Percentiles rank a stretch among this genome's conserved stretches.
Conservation (phyloP, 2,888 invertebrate genomes). For the Protonemura montana region DNA sequence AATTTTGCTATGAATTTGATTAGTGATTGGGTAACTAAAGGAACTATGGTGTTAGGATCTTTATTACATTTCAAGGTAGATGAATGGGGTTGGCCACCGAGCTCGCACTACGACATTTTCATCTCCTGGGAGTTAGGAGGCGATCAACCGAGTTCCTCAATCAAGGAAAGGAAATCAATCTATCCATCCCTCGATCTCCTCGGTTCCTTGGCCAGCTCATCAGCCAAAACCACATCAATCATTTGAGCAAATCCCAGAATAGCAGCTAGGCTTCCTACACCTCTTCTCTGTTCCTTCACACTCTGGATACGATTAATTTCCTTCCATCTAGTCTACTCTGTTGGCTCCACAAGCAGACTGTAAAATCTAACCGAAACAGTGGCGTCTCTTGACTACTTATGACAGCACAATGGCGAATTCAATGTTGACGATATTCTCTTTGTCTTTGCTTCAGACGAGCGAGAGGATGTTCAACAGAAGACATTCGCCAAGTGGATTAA, state of each 20-base stretch:
- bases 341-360: not conserved
- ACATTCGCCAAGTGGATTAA: constrained; percentile 94
- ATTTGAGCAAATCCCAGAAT: not conserved
- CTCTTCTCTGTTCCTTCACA: not conserved
- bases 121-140: not conserved
- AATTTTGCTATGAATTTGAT: no score
- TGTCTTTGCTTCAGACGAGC: constrained; percentile 76
- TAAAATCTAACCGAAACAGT: not conserved
- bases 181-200: not conserved
- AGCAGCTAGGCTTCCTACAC: not conserved
- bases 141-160: not conserved
- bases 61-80: not conserved
- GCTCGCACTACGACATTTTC: not conserved
- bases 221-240: not conserved
- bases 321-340: not conserved
- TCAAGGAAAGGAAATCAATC: constrained; percentile 7
- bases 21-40: no score
- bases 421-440: not conserved
- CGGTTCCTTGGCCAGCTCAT: not conserved
- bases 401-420: not conserved
- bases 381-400: not conserved
- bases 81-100: not conserved
- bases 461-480: constrained; percentile 93
- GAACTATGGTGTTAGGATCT: no score
- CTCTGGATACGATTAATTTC: not conserved